Percentiles rank a stretch among this genome's conserved stretches.
Evolutionary conservation across 2,113 vertebrate genomes (phyloP).

Genomic region (Melanostigma gelatinosum): DNA sequence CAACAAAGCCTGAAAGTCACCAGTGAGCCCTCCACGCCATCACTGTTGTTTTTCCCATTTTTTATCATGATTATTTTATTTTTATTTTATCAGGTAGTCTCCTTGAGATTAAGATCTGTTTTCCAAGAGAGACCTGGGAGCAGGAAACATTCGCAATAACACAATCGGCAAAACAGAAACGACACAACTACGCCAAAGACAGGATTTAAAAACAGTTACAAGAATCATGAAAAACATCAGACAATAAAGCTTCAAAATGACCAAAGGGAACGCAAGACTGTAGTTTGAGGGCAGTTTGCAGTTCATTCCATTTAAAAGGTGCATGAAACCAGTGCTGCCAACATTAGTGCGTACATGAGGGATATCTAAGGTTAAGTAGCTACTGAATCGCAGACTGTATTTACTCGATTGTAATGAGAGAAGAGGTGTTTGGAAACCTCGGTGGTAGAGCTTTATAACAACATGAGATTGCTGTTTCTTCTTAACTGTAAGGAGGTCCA

Average conservation of each 20-base stretch:
- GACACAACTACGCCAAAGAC: background rate
- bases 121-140: background rate
- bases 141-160: background rate
- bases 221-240: background rate
- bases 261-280: background rate
- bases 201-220: background rate
- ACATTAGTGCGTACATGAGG: background rate
- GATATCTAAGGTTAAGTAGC: no score
- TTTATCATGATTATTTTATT: background rate
- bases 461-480: no score
- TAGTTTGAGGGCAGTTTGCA: background rate
- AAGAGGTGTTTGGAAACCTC: no score
- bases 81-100: background rate
- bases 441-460: no score
- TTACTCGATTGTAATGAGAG: no score
- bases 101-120: background rate
- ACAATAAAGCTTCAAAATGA: background rate
- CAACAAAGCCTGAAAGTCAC: conserved; percentile 43
- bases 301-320: background rate
- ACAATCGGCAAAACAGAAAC: background rate
- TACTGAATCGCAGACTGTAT: no score
- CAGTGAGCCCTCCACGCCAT: conserved; percentile 14
- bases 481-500: no score
- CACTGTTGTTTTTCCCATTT: background rate
- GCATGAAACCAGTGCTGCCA: background rate